Base-by-base conservation (phyloP, 2,888 invertebrate genomes). In the Hemaris fuciformis region DNA sequence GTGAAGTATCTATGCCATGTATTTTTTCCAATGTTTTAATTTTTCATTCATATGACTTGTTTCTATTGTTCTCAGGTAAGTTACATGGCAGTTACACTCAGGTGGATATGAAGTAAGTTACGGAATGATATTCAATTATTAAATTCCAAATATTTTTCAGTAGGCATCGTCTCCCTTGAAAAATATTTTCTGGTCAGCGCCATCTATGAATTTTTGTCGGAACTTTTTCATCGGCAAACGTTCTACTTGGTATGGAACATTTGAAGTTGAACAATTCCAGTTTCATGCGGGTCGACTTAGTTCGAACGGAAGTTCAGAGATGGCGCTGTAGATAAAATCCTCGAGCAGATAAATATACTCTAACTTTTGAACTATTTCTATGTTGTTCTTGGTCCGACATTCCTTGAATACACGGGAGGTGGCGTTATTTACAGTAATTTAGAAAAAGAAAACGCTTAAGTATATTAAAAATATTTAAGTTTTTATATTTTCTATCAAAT, bases 171-270 rank as follows among this genome's bases (percentile, higher is more conserved):
- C n/a, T n/a, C n/a, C n/a, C 1, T 6, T 15, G 20, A 43, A 23
- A 38, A 45, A 46, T 46, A 7, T 43, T 38, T 45, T 57, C 15
- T 3, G 42, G 45, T 34, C 68, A 71, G 66, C 72, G 72, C 71
- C 72, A 73, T 73, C 72, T 72, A 68, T 42, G 7, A 48, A 42
- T 65, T 65, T 62, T 7, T n/a, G 0, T 5, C 6, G 1, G 57
- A 65, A 70, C 72, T 62, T 64, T 64, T 61, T 63, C 0, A 60
- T 27, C n/a, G 3, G 18, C 8, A 3, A 41, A 15, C 8, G 38
- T 59, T 22, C 23, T 58, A 43, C 20, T 31, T 56, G n/a, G 34
- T 56, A 42, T 18, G 27, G 20, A 43, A 20, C 43, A 0, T 27
- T 43, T 18, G 43, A 1, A 27, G 15, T 20, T 22, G 27, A 57